Evolutionary conservation across 2,113 vertebrate genomes (phyloP).

Genomic region (cat (Felis catus)): DNA sequence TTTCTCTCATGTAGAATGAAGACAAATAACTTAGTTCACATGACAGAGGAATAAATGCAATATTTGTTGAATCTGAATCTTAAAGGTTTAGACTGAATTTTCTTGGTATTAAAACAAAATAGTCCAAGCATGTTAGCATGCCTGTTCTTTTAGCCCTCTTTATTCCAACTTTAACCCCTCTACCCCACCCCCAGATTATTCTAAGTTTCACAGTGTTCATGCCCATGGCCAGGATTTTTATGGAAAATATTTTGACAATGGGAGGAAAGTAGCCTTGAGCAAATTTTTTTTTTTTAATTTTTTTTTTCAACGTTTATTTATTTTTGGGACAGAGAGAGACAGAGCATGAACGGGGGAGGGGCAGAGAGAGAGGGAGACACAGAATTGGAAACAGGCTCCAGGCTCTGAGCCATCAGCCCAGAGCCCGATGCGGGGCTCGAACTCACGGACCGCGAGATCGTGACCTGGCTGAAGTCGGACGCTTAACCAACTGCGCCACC

Average conservation of each 20-base stretch:
- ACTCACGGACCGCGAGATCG: too few relatives aligned
- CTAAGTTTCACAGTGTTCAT: neutral
- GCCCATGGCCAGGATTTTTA: conserved; percentile 58
- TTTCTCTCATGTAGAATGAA: neutral
- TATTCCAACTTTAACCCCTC: neutral
- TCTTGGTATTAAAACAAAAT: neutral
- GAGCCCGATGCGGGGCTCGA: too few relatives aligned
- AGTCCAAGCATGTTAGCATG: neutral
- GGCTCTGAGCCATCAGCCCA: too few relatives aligned
- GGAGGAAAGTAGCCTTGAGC: conserved; percentile 63
- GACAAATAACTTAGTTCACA: neutral
- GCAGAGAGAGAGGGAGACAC: too few relatives aligned
- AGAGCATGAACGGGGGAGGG: too few relatives aligned
- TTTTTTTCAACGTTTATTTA: too few relatives aligned
- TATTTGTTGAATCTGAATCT: neutral
- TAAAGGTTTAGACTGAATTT: neutral
- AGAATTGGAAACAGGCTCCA: too few relatives aligned
- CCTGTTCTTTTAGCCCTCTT: neutral
- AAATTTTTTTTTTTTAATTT: too few relatives aligned
- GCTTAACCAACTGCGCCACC: too few relatives aligned
- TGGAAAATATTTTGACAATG: conserved; percentile 75
- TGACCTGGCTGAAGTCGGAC: too few relatives aligned
- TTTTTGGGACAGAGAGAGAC: too few relatives aligned
- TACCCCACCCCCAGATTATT: neutral
- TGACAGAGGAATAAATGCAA: neutral